Evolutionary conservation across 2,113 vertebrate species (phyloP).

Genomic region (Urocynchramus pylzowi): DNA sequence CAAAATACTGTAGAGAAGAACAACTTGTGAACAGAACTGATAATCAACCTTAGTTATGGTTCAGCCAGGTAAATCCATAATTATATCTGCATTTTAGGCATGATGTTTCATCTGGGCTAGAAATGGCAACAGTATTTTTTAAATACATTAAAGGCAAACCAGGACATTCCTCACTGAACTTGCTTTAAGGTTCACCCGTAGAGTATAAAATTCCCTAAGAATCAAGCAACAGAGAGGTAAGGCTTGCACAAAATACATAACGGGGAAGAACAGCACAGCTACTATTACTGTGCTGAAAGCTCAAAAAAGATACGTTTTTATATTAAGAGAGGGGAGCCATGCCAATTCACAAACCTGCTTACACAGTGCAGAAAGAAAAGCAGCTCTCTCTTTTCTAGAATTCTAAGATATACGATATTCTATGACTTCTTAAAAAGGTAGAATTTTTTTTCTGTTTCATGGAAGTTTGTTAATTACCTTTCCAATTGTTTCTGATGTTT

Average conservation of each 20-base stretch:
- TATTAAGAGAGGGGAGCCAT: background rate
- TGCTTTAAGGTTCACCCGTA: background rate
- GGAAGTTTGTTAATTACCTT: conserved; percentile 75
- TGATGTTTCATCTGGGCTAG: background rate
- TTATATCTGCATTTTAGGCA: background rate
- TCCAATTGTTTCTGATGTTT: conserved; percentile 98
- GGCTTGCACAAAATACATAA: background rate
- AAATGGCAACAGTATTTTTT: background rate
- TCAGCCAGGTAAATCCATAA: background rate
- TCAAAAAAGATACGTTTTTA: background rate
- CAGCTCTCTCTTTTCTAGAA: background rate
- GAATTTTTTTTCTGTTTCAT: background rate
- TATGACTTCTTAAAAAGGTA: background rate
- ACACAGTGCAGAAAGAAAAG: background rate
- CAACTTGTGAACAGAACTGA: background rate
- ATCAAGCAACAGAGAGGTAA: background rate
- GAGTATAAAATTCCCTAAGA: background rate
- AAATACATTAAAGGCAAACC: background rate
- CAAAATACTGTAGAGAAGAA: background rate
- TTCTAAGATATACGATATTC: background rate
- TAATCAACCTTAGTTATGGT: background rate
- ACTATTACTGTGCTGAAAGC: background rate
- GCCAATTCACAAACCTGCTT: background rate
- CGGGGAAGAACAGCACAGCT: background rate
- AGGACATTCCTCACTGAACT: background rate